Base-by-base conservation (phyloP, 2,113 vertebrate species). In the Crocuta crocuta region DNA sequence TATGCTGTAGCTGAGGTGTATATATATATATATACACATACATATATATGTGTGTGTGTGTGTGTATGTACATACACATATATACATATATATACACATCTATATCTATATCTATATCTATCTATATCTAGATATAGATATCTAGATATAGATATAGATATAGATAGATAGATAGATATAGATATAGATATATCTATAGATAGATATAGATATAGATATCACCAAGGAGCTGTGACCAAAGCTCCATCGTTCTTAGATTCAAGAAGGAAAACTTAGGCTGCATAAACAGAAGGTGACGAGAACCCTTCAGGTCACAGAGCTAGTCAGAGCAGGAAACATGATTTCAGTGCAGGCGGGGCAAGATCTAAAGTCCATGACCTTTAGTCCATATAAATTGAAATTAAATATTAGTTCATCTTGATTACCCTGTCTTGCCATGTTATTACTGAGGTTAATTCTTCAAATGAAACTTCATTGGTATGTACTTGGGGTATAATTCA, bases 381-480 rank as follows among this genome's bases (percentile, higher is more conserved):
- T 71, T 82, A 15, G 53, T 28, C 11, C 39, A 33, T 13, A 71
- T 12, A 70, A 55, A 53, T 50, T 0, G 1, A 95, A 78, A 39
- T 45, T 50, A 74, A 74, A 31, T 48, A 74, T 65, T 26, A 68
- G 26, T 39, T 66, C 19, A 66, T n/a, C 39, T 21, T 79, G 35
- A 78, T 70, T 92, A 73, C 1, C 43, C 4, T 15, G 1, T 45
- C 28, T 91, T 95, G 43, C 26, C 43, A n/a, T 24, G 10, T 74
- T 76, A 45, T 48, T 89, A 61, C 2, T 35, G 21, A 89, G 55
- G 81, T 95, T 91, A 93, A 26, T 26, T 92, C 45, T 79, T 24
- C 11, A 65, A 91, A 63, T 92, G 4, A 31, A 65, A 10, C n/a
- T 92, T 96, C 6, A 53, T 43, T 58, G 16, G 43, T 65, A 53